phyloP scores from a whole-genome alignment of 2,888 invertebrate genomes.

The Mycalesis mineus region DNA sequence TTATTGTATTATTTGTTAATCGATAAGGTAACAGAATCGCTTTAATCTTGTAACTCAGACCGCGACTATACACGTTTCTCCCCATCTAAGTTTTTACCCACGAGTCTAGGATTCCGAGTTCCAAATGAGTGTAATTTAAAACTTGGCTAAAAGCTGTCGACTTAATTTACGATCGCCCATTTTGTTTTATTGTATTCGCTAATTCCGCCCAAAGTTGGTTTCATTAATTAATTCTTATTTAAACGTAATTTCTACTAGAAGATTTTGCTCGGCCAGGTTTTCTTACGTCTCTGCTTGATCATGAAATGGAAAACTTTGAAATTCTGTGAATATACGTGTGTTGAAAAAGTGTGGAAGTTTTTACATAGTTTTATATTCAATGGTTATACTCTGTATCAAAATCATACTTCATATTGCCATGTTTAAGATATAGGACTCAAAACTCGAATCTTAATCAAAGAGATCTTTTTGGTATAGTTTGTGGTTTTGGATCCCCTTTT shows the following conservation, averaged over 20 bases:
- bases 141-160: constrained; percentile 24
- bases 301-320: background rate
- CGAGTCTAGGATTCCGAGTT: constrained; percentile 24
- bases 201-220: constrained; percentile 13
- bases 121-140: constrained; percentile 27
- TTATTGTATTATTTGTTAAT: too few species aligned
- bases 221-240: constrained; percentile 10
- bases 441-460: too few species aligned
- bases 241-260: background rate
- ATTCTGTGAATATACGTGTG: background rate
- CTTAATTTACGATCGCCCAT: constrained; percentile 28
- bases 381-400: too few species aligned
- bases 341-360: background rate
- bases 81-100: constrained; percentile 24
- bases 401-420: too few species aligned
- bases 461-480: too few species aligned
- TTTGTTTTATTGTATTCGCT: constrained; percentile 21
- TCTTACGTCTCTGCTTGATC: background rate
- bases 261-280: background rate
- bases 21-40: too few species aligned
- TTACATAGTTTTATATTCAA: background rate
- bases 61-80: constrained; percentile 7
- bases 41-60: background rate
- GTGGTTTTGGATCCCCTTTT: too few species aligned
- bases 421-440: too few species aligned